These are phyloP conservation scores for Carlito syrichta DNA, from an alignment of 2,113 vertebrate genomes.

Conservation along the genomic window DNA sequence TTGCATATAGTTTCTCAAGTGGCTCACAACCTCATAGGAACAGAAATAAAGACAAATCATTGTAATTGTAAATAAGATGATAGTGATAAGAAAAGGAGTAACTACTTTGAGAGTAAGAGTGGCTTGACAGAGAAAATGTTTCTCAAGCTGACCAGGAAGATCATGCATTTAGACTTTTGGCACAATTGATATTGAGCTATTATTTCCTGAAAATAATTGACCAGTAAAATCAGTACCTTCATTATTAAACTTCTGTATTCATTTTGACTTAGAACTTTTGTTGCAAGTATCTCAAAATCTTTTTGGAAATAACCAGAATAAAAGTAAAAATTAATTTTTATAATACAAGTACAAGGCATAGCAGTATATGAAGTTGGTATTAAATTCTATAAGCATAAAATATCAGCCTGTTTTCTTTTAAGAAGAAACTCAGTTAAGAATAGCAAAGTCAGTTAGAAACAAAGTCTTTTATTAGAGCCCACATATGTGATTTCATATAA, in stretches of 20 bases:
- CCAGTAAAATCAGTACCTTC: not conserved
- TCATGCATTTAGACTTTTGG: not conserved
- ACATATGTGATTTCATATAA: not conserved
- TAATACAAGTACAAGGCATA: not conserved
- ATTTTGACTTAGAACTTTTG: not conserved
- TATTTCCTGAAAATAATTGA: not conserved
- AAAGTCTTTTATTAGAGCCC: not conserved
- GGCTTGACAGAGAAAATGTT: not conserved
- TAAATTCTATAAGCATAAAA: not conserved
- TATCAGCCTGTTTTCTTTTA: not conserved
- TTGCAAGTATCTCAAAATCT: not conserved
- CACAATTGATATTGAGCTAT: not conserved
- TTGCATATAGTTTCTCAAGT: not conserved
- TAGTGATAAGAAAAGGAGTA: not conserved
- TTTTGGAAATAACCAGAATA: not conserved
- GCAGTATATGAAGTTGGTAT: not conserved
- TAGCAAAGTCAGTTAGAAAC: not conserved
- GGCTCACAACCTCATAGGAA: not conserved
- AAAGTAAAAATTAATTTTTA: not conserved
- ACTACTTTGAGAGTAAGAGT: not conserved
- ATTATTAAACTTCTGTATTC: not conserved
- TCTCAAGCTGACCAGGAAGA: not conserved
- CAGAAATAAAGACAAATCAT: not conserved
- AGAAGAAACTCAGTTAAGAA: not conserved
- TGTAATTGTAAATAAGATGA: not conserved